Conservation (phyloP, 2,888 invertebrate genomes). For the Ypsolopha scabrella region DNA sequence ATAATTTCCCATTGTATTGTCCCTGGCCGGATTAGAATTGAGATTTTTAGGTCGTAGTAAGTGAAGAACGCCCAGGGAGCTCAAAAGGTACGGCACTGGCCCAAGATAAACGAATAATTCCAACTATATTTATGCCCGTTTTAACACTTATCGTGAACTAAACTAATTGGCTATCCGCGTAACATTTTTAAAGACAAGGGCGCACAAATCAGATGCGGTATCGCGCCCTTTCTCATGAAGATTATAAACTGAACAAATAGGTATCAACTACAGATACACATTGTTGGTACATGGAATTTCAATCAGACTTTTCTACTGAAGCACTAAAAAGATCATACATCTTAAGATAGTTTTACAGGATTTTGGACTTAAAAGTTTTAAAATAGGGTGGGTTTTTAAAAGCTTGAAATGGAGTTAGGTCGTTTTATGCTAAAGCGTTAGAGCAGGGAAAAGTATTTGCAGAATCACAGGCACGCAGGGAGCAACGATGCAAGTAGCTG, state of each 20-base stretch:
- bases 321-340: not conserved
- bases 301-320: slow-evolving; percentile 36
- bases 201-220: slow-evolving; percentile 40
- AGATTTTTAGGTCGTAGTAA: no score
- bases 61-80: no score
- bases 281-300: slow-evolving; percentile 67
- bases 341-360: slow-evolving; percentile 3
- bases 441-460: slow-evolving; percentile 61
- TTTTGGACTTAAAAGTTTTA: slow-evolving; percentile 8
- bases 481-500: slow-evolving; percentile 60
- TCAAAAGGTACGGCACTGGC: no score
- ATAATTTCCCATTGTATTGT: no score
- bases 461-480: slow-evolving; percentile 63
- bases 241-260: slow-evolving; percentile 54
- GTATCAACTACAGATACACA: slow-evolving; percentile 50
- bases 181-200: slow-evolving; percentile 43
- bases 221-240: slow-evolving; percentile 40
- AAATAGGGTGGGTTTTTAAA: slow-evolving; percentile 15
- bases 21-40: no score
- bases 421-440: slow-evolving; percentile 27
- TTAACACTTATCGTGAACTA: slow-evolving; percentile 42
- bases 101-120: slow-evolving; percentile 4
- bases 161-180: slow-evolving; percentile 50
- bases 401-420: slow-evolving; percentile 10
- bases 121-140: slow-evolving; percentile 37